phyloP scores from a whole-genome alignment of 2,888 invertebrate genomes.

The Rotaria magnacalcarata region DNA sequence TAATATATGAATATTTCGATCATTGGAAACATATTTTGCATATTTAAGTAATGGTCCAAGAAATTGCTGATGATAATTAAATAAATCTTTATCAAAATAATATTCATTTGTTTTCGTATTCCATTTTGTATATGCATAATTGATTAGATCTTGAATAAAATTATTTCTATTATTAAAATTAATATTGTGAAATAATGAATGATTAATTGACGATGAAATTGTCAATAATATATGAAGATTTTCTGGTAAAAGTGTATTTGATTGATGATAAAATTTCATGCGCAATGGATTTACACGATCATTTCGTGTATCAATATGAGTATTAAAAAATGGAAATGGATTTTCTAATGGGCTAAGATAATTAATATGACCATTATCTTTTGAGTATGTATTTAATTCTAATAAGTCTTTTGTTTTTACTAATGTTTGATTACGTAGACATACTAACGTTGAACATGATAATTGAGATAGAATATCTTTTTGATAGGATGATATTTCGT shows the following conservation, averaged over 20 bases:
- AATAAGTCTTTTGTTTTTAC: background rate
- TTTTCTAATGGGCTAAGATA: background rate
- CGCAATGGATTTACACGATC: background rate
- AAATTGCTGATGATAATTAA: slow-evolving; percentile 22
- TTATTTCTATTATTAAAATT: background rate
- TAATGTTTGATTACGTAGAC: background rate
- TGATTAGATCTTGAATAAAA: background rate
- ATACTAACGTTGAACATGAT: background rate
- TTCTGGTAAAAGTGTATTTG: slow-evolving; percentile 27
- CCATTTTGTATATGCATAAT: slow-evolving; percentile 31
- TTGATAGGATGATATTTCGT: background rate
- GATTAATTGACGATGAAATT: background rate
- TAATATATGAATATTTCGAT: background rate
- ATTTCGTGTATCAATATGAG: background rate
- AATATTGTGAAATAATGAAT: background rate
- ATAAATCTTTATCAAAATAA: background rate
- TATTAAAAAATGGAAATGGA: slow-evolving; percentile 4
- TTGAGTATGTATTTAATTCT: slow-evolving; percentile 12
- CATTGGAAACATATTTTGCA: background rate
- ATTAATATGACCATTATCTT: background rate
- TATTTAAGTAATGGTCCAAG: slow-evolving; percentile 21
- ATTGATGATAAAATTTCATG: background rate
- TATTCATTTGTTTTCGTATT: background rate
- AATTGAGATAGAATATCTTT: background rate
- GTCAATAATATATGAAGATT: slow-evolving; percentile 15